A percentile compares a stretch with the other conserved stretches of the same genome.
These are phyloP conservation scores for Periplaneta americana DNA, from an alignment of 1,140 invertebrate genomes.

Conservation along the genomic window DNA sequence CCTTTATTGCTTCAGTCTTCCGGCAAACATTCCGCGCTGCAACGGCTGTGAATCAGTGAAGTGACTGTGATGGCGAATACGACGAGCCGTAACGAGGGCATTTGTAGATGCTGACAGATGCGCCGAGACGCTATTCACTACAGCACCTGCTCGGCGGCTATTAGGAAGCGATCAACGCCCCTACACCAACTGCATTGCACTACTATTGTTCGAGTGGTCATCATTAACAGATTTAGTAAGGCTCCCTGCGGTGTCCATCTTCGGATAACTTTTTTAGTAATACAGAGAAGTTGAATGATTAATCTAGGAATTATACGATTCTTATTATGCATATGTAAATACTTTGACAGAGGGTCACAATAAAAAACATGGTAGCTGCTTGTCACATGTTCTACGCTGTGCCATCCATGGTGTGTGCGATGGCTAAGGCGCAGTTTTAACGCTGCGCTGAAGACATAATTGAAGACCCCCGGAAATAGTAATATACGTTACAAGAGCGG, in stretches of 20 bases:
- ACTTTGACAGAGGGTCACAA: background rate
- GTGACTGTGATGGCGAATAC: no score
- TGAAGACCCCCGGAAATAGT: no score
- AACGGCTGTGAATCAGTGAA: no score
- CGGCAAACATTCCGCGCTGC: no score
- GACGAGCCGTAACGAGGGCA: no score
- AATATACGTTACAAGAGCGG: no score
- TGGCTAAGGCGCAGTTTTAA: no score
- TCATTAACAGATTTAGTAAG: background rate
- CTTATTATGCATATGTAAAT: background rate
- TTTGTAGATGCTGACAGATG: background rate
- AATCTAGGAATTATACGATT: background rate
- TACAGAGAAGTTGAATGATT: background rate
- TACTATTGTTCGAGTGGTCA: background rate
- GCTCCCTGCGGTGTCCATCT: background rate
- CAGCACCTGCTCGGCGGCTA: background rate
- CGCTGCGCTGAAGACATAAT: no score
- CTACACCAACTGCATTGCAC: background rate
- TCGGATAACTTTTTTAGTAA: background rate
- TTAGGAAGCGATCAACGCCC: background rate
- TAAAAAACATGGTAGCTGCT: no score
- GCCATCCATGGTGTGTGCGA: no score
- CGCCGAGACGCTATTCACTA: background rate
- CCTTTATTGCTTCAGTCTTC: no score
- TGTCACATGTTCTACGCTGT: no score